These are phyloP conservation scores for Achatina immaculata DNA, from an alignment of 1,140 invertebrate genomes.

Conservation along the genomic window DNA sequence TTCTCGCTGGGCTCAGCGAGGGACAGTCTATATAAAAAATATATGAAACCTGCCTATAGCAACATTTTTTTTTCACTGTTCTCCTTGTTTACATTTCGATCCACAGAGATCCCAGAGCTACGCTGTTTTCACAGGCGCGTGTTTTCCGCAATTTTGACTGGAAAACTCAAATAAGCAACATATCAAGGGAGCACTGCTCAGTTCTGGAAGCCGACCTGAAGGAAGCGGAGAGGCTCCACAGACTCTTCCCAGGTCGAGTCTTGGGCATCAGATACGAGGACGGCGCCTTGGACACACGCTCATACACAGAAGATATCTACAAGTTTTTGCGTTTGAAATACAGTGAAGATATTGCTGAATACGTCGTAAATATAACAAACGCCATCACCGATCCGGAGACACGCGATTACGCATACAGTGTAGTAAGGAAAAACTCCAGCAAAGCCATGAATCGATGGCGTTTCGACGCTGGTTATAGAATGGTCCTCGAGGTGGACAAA, in stretches of 20 bases:
- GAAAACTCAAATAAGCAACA: background rate
- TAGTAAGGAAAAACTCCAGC: background rate
- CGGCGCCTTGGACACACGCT: background rate
- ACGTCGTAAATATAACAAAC: background rate
- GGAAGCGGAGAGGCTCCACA: background rate
- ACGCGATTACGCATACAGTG: background rate
- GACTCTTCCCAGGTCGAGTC: background rate
- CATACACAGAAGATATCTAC: background rate
- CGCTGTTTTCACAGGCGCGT: background rate
- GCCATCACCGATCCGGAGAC: background rate
- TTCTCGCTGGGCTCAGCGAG: no score
- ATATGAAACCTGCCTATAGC: no score
- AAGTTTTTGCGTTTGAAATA: background rate
- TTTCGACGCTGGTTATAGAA: background rate
- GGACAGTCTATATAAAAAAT: no score
- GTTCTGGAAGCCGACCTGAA: background rate
- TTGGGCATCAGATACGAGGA: background rate
- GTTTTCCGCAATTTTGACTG: background rate
- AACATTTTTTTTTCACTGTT: no score
- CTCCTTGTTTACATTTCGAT: background rate
- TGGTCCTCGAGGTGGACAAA: background rate
- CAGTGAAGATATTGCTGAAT: background rate
- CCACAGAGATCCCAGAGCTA: background rate
- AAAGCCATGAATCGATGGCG: background rate
- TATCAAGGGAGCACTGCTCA: background rate